A percentile compares a stretch with the other conserved stretches of the same genome.
phyloP scores from a whole-genome alignment of 2,888 invertebrate genomes.

The Cheilosia grossa region DNA sequence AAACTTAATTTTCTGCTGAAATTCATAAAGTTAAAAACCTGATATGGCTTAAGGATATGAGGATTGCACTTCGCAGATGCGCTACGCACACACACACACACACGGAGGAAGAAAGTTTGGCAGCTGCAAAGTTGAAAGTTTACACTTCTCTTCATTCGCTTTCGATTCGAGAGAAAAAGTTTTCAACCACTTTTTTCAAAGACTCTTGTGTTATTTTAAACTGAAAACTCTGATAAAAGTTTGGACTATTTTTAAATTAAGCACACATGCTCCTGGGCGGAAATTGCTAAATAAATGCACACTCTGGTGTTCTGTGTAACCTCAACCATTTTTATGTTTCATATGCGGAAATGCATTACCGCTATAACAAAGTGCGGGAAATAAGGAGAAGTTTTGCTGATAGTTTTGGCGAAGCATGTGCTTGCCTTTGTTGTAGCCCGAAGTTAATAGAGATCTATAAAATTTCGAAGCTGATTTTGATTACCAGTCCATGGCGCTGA shows the following conservation, averaged over 20 bases:
- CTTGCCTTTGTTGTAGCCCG: background rate
- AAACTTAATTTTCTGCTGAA: constrained; percentile 37
- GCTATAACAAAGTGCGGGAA: constrained; percentile 4
- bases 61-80: constrained; percentile 10
- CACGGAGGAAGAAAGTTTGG: background rate
- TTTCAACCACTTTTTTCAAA: background rate
- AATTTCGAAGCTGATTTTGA: constrained; percentile 23
- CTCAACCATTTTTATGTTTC: constrained; percentile 4
- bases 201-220: background rate
- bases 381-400: background rate
- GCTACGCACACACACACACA: background rate
- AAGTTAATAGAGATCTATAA: constrained; percentile 1
- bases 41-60: constrained; percentile 17
- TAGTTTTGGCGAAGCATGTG: background rate
- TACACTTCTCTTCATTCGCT: constrained; percentile 1
- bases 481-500: background rate
- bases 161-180: constrained; percentile 3
- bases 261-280: constrained; percentile 12
- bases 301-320: background rate
- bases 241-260: constrained; percentile 34
- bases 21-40: constrained; percentile 36
- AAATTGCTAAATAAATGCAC: background rate
- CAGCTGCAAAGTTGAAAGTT: constrained; percentile 18
- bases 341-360: constrained; percentile 19
- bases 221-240: constrained; percentile 27